These are phyloP conservation scores for Saimiri boliviensis DNA, from an alignment of 2,113 vertebrate genomes.

Conservation along the genomic window DNA sequence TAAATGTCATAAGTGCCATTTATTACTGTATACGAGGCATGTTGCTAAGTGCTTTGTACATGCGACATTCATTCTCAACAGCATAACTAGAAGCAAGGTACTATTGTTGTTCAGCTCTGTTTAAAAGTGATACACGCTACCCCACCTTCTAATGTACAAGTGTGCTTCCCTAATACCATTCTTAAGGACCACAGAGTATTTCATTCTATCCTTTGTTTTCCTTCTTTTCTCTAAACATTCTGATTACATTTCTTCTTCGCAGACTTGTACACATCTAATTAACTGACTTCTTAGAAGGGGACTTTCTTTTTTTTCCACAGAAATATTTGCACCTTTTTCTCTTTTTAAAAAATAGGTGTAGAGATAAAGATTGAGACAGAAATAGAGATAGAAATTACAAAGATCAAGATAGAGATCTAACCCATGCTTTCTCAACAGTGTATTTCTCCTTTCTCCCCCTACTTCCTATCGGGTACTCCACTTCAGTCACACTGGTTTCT, in stretches of 20 bases:
- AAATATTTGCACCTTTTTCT: not conserved
- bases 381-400: not conserved
- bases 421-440: not conserved
- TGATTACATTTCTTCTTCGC: not conserved
- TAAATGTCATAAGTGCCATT: not conserved
- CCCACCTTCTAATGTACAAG: not conserved
- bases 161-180: not conserved
- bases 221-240: not conserved
- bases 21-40: not conserved
- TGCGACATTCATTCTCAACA: not conserved
- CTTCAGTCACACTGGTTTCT: accelerated
- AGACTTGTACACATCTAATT: not conserved
- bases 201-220: not conserved
- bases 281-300: not conserved
- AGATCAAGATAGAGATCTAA: not conserved
- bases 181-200: not conserved
- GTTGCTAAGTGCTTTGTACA: not conserved
- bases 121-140: not conserved
- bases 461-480: not conserved
- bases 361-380: not conserved
- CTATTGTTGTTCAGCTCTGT: accelerated
- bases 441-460: no score
- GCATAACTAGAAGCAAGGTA: not conserved
- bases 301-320: not conserved
- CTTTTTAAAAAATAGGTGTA: not conserved